Base-by-base conservation (phyloP, 1,140 invertebrate species). In the Drosophila orena region DNA sequence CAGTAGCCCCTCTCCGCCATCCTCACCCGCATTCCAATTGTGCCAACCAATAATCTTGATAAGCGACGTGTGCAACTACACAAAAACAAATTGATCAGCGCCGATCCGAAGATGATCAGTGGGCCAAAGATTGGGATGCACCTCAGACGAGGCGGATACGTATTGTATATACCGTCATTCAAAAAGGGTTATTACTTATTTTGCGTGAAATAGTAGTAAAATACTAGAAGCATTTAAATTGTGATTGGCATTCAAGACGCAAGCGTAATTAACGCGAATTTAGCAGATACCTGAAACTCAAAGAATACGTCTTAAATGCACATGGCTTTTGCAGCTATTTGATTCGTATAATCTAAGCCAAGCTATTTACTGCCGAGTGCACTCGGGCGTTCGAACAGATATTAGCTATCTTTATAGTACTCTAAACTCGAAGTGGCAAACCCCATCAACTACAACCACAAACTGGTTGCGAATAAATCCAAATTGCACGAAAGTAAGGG, bases 391-490 rank as follows among this genome's bases (percentile, higher is more conserved):
- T 20, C 4, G 40, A 22, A 61, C 64, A 46, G 64, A 68, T 53
- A 68, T 68, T 68, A 60, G 60, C 64, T 50, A 68, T 65, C 64
- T 52, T 65, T 57, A 50, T 52, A 37, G 57, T 55, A 24, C 47
- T 30, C 47, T 50, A 7, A 17, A 40, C 34, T 24, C 30, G 11
- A 34, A n/a, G 34, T 6, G 37, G 37, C 43, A 35, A 50, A 52
- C 12, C 49, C 27, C 49, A 14, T 35, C 49, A 50, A 17, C 42
- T 4, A 12, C 34, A 42, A 55, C 17, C 27, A 53, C 35, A 40
- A 79, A 76, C 77, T 72, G 64, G 55, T 84, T 76, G 55, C 50
- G 69, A 50, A 47, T 73, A 79, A 77, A 47, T 52, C 56, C 69
- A 62, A 52, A 77, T 77, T 77, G 73, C 73, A 61, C 43, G 46